Evolutionary conservation across 2,797 vertebrate genomes (phyloP), one percentile per base, ranked within the genome.

Genomic region (Liparis tanakae): DNA sequence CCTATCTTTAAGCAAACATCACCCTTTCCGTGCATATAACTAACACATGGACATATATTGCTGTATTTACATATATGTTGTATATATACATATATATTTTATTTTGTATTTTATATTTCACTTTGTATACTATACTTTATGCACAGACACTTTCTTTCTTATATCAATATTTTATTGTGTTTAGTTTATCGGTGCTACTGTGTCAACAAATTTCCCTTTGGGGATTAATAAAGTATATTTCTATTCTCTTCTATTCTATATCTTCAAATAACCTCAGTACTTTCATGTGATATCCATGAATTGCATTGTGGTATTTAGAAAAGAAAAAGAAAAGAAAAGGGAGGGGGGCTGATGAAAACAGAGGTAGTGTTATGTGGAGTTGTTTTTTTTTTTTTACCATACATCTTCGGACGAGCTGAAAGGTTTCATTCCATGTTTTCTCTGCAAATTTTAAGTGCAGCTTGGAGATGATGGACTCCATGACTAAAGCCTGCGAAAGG

Each of bases 371-470:
- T 53, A 44, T 1, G 48, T 7, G 3, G 17, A 12, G 0, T 22
- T 41, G 12, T 22, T 1, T 6, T 93, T 94, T 93, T 94, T 6
- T 93, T 94, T 93, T 94, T 93, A 96, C 96, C 95, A 95, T 95
- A 88, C 94, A 97, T 84, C 93, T 93, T 59, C 92, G 90, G 44
- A 97, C 94, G 64, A 96, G 94, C 57, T 94, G 94, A 85, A 95
- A 84, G 1, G 96, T 97, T 66, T 97, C 95, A 64, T 79, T 92
- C 96, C 96, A 97, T 0, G 91, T 88, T 78, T 90, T 97, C 58
- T 94, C 89, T 36, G 91, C 91, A 84, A 93, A 96, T 89, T 97
- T 97, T 48, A 82, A 59, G 65, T 13, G 92, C 66, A 97, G 82
- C 1, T 82, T 57, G 70, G 92, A 86, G 60, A 96, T 87, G 4